Evolutionary conservation across 1,140 invertebrate genomes (phyloP), one percentile per base, ranked within the genome.

Genomic region (Calosoma granatense): DNA sequence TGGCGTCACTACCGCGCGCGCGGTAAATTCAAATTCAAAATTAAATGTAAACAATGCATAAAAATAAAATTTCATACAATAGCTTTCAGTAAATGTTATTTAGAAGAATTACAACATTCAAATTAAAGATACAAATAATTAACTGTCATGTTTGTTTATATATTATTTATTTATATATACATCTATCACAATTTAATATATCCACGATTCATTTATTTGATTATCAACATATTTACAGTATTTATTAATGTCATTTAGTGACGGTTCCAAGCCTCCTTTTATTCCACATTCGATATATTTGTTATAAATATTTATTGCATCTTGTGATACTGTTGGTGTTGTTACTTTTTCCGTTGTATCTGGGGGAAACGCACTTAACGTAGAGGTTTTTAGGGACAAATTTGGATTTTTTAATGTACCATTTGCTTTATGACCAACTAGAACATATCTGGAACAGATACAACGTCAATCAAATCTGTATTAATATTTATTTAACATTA

Each of bases 401-500:
- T 30, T 30, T 30, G 64, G 56, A 66, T 54, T 71, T 66, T 79
- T 20, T 66, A 78, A 59, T 78, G 74, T 62, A 71, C 79, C 66
- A 73, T 79, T 76, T 71, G 84, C 75, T 64, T 74, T 78, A 23
- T 76, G 77, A 59, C 71, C 81, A 66, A 75, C 74, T 60, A 78
- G 62, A 53, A 78, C 75, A 67, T 76, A 79, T 60, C 78, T 81
- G 30, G 41, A 73, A 72, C n/a, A n/a, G n/a, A n/a, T n/a, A n/a
- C n/a, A n/a, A n/a, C n/a, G n/a, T n/a, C n/a, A n/a, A n/a, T n/a
- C n/a, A n/a, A n/a, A n/a, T n/a, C n/a, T n/a, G n/a, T n/a, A n/a
- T n/a, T n/a, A n/a, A n/a, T n/a, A n/a, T n/a, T n/a, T n/a, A n/a
- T n/a, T n/a, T n/a, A n/a, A n/a, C n/a, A n/a, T n/a, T n/a, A n/a